Conservation (phyloP, 2,797 vertebrate species). For the Rhynchotus rufescens region DNA sequence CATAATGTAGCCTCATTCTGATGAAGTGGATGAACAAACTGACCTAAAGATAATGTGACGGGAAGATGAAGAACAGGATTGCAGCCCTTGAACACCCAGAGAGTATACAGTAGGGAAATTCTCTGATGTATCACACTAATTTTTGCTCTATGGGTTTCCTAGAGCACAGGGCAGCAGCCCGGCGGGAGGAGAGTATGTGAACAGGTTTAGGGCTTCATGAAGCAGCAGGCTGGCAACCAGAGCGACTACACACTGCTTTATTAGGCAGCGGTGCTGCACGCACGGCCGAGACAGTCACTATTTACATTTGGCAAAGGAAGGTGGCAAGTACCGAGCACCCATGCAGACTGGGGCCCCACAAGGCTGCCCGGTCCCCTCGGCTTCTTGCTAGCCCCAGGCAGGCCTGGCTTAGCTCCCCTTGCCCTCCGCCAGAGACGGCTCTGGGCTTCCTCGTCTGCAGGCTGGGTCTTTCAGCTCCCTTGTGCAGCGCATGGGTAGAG, state of each 20-base stretch:
- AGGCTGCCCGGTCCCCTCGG: background rate
- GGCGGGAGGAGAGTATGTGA: too few relatives aligned
- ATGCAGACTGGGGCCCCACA: background rate
- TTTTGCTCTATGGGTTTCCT: background rate
- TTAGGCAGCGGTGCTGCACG: constrained; percentile 16
- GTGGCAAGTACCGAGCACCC: background rate
- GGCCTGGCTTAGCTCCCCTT: background rate
- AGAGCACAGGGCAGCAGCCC: too few relatives aligned
- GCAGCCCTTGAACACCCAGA: background rate
- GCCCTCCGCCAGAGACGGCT: background rate
- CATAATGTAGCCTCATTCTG: background rate
- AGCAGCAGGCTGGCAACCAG: background rate
- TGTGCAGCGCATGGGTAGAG: background rate
- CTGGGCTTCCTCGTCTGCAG: background rate
- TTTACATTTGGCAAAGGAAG: constrained; percentile 46
- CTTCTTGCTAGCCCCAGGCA: fast-evolving
- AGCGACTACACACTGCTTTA: constrained; percentile 19
- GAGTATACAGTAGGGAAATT: too few relatives aligned
- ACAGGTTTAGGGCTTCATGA: background rate
- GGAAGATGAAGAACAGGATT: background rate
- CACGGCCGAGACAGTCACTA: background rate
- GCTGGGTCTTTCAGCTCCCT: background rate
- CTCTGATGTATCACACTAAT: background rate
- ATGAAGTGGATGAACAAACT: background rate
- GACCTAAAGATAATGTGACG: background rate